These are phyloP conservation scores for Dryococelus australis DNA, from an alignment of 2,888 invertebrate genomes.

Conservation along the genomic window DNA sequence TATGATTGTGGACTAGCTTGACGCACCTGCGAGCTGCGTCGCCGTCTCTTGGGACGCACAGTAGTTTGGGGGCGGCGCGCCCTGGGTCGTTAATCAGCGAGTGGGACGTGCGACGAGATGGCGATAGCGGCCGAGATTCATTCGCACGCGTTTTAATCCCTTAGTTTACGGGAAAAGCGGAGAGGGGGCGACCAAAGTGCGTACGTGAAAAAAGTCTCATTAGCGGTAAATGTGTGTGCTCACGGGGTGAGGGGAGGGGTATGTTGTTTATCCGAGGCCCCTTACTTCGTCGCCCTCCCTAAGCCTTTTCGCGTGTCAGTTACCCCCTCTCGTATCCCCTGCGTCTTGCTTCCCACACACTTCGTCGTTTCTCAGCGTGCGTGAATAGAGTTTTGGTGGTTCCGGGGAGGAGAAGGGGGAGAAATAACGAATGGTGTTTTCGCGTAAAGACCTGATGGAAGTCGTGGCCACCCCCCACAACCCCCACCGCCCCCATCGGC, in stretches of 20 bases:
- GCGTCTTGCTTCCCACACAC: neutral
- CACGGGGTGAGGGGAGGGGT: neutral
- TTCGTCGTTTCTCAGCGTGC: neutral
- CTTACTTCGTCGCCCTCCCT: neutral
- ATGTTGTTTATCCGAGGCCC: neutral
- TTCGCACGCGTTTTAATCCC: neutral
- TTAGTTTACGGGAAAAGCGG: neutral
- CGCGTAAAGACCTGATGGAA: neutral
- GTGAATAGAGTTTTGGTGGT: neutral
- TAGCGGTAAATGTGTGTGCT: conserved; percentile 2
- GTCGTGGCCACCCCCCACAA: neutral
- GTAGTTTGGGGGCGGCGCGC: too few relatives aligned
- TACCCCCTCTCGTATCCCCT: neutral
- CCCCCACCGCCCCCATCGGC: neutral
- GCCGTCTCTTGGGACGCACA: too few relatives aligned
- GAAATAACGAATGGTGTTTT: conserved; percentile 16
- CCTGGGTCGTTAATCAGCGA: too few relatives aligned
- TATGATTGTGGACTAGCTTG: too few relatives aligned
- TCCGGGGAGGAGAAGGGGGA: neutral
- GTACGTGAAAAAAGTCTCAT: neutral
- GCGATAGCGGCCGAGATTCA: neutral
- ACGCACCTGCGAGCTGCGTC: too few relatives aligned
- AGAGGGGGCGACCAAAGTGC: neutral
- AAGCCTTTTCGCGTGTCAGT: neutral
- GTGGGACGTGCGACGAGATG: too few relatives aligned